A percentile compares a stretch with the other conserved stretches of the same genome.
Conservation (phyloP, 2,113 vertebrate species). For the Campylomormyrus numenius region DNA sequence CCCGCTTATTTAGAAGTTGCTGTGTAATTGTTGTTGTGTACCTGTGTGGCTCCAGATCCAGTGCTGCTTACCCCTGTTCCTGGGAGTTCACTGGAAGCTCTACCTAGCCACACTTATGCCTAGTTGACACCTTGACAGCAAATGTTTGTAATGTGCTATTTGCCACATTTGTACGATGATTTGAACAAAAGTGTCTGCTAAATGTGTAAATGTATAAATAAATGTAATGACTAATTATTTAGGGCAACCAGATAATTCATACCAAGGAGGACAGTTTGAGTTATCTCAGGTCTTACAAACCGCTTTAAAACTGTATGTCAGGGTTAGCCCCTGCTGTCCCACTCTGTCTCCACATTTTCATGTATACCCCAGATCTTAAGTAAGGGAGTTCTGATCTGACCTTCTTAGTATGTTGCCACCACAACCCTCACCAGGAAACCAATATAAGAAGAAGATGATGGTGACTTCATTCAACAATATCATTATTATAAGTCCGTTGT, state of each 20-base stretch:
- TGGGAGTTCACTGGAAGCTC: too few relatives aligned
- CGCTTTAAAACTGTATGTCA: not conserved
- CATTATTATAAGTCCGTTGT: not conserved
- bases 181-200: too few relatives aligned
- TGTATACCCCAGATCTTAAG: not conserved
- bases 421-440: not conserved
- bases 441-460: not conserved
- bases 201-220: too few relatives aligned
- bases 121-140: too few relatives aligned
- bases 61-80: too few relatives aligned
- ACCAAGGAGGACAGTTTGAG: not conserved
- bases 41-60: too few relatives aligned
- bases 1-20: not conserved
- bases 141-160: too few relatives aligned
- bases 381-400: not conserved
- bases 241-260: not conserved
- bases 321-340: too few relatives aligned
- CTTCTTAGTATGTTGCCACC: not conserved
- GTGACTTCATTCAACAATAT: not conserved
- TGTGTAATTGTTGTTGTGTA: not conserved
- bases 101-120: too few relatives aligned
- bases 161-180: too few relatives aligned
- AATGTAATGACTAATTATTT: too few relatives aligned
- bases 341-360: not conserved
- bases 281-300: not conserved